Base-by-base conservation (phyloP, 1,140 invertebrate genomes). In the Lepidurus packardi region DNA sequence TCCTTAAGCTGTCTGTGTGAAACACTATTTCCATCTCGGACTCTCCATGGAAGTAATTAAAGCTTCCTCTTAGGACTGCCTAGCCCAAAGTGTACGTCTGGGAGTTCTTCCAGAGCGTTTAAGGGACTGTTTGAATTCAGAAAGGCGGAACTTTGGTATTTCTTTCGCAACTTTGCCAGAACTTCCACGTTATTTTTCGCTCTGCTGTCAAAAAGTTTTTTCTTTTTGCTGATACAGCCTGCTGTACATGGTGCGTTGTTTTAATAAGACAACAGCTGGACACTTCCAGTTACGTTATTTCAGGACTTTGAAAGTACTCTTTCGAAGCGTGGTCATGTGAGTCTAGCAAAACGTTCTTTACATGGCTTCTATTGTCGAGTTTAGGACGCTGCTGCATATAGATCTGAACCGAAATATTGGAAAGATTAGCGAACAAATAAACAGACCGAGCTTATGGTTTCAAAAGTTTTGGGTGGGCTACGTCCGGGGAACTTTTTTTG, bases 391-490 rank as follows among this genome's bases (percentile, higher is more conserved):
- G 53, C 13, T 16, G 53, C 21, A 21, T 65, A 21, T 65, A 21
- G 21, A 8, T n/a, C 53, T 65, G 53, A 21, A 16, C 53, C 16
- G 53, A 65, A 65, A 65, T 65, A 65, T 65, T 65, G 53, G 53
- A 65, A n/a, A n/a, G 53, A 13, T 65, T 65, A 65, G 53, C 53
- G 21, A 34, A 34, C 2, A 65, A 65, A 65, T 21, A 65, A 65
- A 65, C 53, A 65, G 16, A 13, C 53, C 53, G 8, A 16, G 53
- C 6, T 7, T 65, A 65, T 7, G 21, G 21, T 65, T 65, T 65
- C 16, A 65, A 65, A 65, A 65, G 21, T 65, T 21, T 21, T 65
- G 53, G 53, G 53, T 65, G 53, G 53, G 53, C 53, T 65, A n/a
- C 53, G 16, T 65, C 21, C 53, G 21, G 53, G 21, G 1, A 34